Base-by-base conservation (phyloP, 1,140 invertebrate genomes). In the Babylonia areolata region DNA sequence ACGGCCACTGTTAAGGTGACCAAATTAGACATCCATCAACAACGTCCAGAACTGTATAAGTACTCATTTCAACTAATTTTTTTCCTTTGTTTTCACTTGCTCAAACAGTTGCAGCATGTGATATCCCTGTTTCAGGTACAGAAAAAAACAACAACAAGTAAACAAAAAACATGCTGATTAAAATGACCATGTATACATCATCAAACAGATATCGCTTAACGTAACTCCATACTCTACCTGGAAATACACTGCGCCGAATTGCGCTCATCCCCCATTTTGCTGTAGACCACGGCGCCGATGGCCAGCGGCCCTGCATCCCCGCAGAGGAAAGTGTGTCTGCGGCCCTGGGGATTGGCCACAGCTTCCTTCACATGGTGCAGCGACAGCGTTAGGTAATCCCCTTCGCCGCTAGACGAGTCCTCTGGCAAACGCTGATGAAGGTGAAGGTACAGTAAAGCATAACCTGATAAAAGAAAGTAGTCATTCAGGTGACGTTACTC, bases 291-390 rank as follows among this genome's bases (percentile, higher is more conserved):
- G 86, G 96, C 96, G 84, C 95, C 95, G 33, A 97, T 92, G 28
- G 97, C 96, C 51, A 97, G 91, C 33, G 96, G 96, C 40, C 97
- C 97, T 69, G 96, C 95, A 95, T 96, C 96, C 82, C 97, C 97
- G 95, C 96, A 97, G 31, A 97, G 91, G 93, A 97, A 97, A 79
- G 96, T 96, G 28, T 96, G 94, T 86, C 95, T 84, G 69, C 87
- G 92, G 78, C 93, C 91, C 90, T 94, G 95, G 33, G 96, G 92
- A 71, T 94, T 90, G 11, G 92, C 88, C n/a, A 95, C 46, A 85
- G 93, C 91, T 83, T 89, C 91, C 88, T 95, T 93, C 64, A 96
- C 88, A 80, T 95, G 94, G 79, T 94, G 87, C 46, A 94, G 82
- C 28, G 96, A 95, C 92, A 94, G 93, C 94, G 96, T 84, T 37